A percentile compares a stretch with the other conserved stretches of the same genome.
Conservation (phyloP, 2,797 vertebrate species). For the Eulemur albifrons region DNA sequence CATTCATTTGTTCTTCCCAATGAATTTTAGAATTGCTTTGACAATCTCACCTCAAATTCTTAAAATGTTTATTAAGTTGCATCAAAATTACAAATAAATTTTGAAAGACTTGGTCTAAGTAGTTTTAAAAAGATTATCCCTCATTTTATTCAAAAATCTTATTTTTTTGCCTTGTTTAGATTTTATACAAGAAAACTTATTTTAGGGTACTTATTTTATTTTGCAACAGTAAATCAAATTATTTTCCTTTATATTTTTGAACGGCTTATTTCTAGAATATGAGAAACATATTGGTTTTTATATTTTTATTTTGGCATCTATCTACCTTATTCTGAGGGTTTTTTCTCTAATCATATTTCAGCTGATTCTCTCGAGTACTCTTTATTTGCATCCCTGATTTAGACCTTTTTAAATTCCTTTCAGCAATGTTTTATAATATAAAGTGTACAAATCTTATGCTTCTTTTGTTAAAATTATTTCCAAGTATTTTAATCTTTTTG, state of each 20-base stretch:
- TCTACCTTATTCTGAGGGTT: neutral
- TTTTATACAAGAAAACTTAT: neutral
- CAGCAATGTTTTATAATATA: neutral
- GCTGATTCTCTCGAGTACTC: neutral
- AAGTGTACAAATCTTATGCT: neutral
- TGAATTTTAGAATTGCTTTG: neutral
- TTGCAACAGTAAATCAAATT: neutral
- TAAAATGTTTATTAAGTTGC: neutral
- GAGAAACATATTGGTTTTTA: neutral
- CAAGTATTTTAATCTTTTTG: neutral
- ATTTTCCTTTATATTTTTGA: neutral
- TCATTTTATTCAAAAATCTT: neutral
- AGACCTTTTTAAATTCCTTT: neutral
- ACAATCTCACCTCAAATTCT: neutral
- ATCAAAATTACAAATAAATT: neutral
- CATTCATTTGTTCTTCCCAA: neutral
- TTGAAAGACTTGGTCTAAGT: neutral
- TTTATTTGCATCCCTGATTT: neutral
- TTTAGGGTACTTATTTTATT: neutral
- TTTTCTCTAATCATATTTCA: neutral
- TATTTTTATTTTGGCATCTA: neutral
- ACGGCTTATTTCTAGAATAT: neutral
- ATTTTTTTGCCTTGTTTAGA: neutral
- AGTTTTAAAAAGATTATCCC: neutral
- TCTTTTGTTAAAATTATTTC: neutral